These are phyloP conservation scores for Prunella himalayana DNA, from an alignment of 2,113 vertebrate genomes.

Conservation along the genomic window DNA sequence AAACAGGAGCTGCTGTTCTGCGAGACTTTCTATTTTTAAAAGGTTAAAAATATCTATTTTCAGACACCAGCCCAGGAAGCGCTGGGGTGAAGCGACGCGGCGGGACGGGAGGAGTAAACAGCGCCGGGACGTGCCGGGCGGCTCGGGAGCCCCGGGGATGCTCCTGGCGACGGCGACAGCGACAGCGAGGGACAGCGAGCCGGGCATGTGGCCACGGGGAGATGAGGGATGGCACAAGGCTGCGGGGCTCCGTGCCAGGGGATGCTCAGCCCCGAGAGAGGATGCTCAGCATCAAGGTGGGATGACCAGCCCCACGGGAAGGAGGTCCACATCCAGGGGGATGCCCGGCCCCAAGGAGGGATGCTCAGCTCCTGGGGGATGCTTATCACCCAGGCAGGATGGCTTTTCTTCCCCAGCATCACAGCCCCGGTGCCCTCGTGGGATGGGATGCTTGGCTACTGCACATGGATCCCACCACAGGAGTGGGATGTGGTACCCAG, in stretches of 20 bases:
- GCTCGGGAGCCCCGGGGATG: not conserved
- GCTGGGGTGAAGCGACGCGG: not conserved
- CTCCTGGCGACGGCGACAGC: not conserved
- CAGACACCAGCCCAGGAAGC: constrained; percentile 40
- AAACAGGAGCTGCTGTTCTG: constrained; percentile 24
- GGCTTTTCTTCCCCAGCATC: not conserved
- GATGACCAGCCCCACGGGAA: not conserved
- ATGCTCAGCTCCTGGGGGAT: not conserved
- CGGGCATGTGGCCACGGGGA: rapidly evolving
- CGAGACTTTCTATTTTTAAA: constrained; percentile 50
- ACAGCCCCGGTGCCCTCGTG: rapidly evolving
- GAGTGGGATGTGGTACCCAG: not conserved
- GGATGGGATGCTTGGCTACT: not conserved
- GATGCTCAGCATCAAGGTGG: not conserved
- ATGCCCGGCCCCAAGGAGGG: not conserved
- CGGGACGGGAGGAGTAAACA: constrained; percentile 1
- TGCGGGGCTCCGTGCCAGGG: not conserved
- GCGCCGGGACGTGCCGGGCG: not conserved
- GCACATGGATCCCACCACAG: rapidly evolving
- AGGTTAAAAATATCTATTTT: constrained; percentile 47
- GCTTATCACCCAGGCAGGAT: not conserved
- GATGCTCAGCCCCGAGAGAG: not conserved
- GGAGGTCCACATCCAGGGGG: not conserved
- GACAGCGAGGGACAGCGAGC: rapidly evolving
- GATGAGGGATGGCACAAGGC: rapidly evolving